Conservation (phyloP, 2,113 vertebrate species). For the Corydoras sp. region DNA sequence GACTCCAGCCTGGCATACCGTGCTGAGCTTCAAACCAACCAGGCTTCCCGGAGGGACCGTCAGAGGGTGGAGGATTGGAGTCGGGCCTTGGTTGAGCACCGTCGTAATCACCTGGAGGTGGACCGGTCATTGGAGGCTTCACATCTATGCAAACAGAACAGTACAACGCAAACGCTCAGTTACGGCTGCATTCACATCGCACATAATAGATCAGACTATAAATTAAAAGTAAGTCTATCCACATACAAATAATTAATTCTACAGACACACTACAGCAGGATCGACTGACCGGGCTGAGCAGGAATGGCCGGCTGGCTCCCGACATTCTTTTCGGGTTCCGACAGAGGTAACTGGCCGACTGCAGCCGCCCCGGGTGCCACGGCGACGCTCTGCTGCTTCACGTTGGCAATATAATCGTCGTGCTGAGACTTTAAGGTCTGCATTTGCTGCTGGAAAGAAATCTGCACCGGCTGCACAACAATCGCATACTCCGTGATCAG, state of each 20-base stretch:
- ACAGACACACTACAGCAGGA: not conserved
- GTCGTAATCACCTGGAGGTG: conserved; percentile 79
- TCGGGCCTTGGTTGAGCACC: conserved; percentile 67
- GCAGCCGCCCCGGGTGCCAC: conserved; percentile 56
- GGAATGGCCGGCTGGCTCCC: conserved; percentile 43
- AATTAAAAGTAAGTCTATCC: no score
- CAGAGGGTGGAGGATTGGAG: conserved; percentile 71
- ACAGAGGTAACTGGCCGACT: conserved; percentile 46
- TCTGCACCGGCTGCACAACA: conserved; percentile 85
- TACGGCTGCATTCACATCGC: not conserved
- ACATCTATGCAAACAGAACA: conserved; percentile 68
- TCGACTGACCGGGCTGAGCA: conserved; percentile 53
- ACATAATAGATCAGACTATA: not conserved
- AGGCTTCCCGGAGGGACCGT: conserved; percentile 80
- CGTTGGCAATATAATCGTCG: conserved; percentile 82
- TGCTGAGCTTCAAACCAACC: conserved; percentile 91
- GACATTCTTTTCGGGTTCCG: conserved; percentile 51
- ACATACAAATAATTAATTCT: not conserved
- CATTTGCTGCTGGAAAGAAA: conserved; percentile 95
- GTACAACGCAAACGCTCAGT: no score
- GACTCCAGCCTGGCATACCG: conserved; percentile 83
- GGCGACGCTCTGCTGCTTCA: conserved; percentile 76
- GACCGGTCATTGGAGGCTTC: conserved; percentile 78
- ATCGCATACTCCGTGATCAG: conserved; percentile 84
- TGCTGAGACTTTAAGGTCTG: conserved; percentile 88